Base-by-base conservation (phyloP, 2,888 invertebrate genomes). In the Orthonychiurus folsomi region DNA sequence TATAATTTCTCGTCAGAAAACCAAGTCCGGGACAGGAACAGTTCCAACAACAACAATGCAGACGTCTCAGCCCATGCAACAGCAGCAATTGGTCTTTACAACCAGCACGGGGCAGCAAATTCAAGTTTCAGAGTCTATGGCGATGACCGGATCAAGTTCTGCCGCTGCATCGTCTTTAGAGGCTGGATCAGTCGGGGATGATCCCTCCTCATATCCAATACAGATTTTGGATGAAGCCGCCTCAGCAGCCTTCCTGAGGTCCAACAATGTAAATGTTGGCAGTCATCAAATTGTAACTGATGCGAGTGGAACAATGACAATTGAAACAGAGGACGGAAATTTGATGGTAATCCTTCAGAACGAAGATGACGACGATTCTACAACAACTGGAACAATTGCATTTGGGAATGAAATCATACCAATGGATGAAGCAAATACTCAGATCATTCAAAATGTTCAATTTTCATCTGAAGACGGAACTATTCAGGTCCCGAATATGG, bases 1-100 rank as follows among this genome's bases (percentile, higher is more conserved):
- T 54, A 63, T 63, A 21, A 63, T 63, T 50, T 63, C 63, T 20
- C 28, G 60, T 24, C 27, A 26, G 23, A 61, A 52, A 20, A 57
- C 18, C 25, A 3, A 52, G 20, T 12, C 25, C 3, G 50, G 24
- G 27, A 52, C 24, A 58, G 21, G 25, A 48, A 20, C 21, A 52
- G n/a, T 9, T n/a, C 52, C 20, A 52, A 20, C 20, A 5, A 9
- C 5, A 52, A 52, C n/a, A 9, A n/a, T 9, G 9, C 52, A 52
- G n/a, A 5, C 5, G 20, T n/a, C 52, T 9, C 52, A 52, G 52
- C 24, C 52, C 20, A 3, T 12, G n/a, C 52, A 52, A 52, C 52
- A 52, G 24, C 52, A 52, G 20, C n/a, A 12, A 9, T 12, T 21
- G 12, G 9, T 52, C 9, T 12, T 20, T 21, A 12, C 21, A 9